Conservation (phyloP, 2,888 invertebrate species). For the Unio delphinus region DNA sequence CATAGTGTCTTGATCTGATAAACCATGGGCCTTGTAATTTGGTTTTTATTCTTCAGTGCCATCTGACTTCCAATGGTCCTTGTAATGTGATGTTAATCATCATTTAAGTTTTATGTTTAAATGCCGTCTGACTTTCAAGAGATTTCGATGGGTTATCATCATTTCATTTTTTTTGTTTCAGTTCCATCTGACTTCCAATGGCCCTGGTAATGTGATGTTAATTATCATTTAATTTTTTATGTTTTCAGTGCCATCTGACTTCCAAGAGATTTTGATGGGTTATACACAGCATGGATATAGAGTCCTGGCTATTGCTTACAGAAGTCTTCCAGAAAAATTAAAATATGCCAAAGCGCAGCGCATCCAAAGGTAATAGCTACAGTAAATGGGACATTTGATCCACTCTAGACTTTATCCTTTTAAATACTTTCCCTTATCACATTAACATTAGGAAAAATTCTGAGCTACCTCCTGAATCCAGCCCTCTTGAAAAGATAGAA, state of each 20-base stretch:
- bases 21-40: too few relatives aligned
- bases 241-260: conserved; percentile 72
- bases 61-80: conserved; percentile 40
- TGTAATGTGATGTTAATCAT: too few relatives aligned
- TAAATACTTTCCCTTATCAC: too few relatives aligned
- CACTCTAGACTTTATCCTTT: too few relatives aligned
- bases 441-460: too few relatives aligned
- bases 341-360: conserved; percentile 68
- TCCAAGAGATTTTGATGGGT: conserved; percentile 71
- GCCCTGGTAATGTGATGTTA: too few relatives aligned
- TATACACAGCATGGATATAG: conserved; percentile 74
- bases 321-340: conserved; percentile 68
- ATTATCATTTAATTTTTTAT: too few relatives aligned
- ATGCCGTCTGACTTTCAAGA: conserved; percentile 73
- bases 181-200: conserved; percentile 71
- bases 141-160: conserved; percentile 72
- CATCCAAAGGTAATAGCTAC: conserved; percentile 54
- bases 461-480: too few relatives aligned
- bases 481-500: too few relatives aligned
- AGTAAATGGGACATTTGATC: too few relatives aligned
- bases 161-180: too few relatives aligned
- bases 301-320: conserved; percentile 74
- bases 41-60: conserved; percentile 69
- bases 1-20: too few relatives aligned
- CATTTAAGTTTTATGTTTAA: conserved; percentile 25